Evolutionary conservation across 2,888 invertebrate genomes (phyloP), one percentile per base, ranked within the genome.

Genomic region (Melikaiella ostensackeni): DNA sequence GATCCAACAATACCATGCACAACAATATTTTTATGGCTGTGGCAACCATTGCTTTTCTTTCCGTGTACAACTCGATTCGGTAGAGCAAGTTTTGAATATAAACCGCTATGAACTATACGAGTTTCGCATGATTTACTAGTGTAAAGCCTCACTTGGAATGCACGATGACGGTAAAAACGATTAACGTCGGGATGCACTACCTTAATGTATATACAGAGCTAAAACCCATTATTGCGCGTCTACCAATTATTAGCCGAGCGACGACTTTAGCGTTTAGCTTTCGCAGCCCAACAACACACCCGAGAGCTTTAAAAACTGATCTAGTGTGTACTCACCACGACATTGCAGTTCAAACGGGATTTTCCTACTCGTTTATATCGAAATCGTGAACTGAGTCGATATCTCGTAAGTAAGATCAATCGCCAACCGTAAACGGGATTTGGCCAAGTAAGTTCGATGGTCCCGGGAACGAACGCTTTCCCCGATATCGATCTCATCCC

Each of bases 181-280:
- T 81, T 80, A 81, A 81, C 78, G 82, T 76, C 64, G 42, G 75
- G 50, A 42, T 64, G 73, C 57, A 70, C 61, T 63, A 76, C 79
- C 80, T 78, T 79, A 81, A 80, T 79, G 81, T 81, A 81, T 83
- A 81, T 80, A 78, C 83, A 74, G 64, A 80, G 80, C 79, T 77
- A 77, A 80, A 80, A 80, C 78, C 80, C 80, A 81, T 83, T 80
- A 80, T 77, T 77, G 78, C 75, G 77, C 42, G 74, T 64, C 77
- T 57, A 42, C 57, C 74, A 73, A 61, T 75, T 77, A 66, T 77
- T 59, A 75, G 66, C 21, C 70, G 61, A 66, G 30, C 11, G 46
- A 75, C 66, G 63, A 77, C 70, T 21, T 75, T 70, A 64, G 50
- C 70, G 42, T 62, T 62, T 59, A 16, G 75, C 75, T 46, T 50